Conservation (phyloP, 1,140 invertebrate species). For the Limonius californicus region DNA sequence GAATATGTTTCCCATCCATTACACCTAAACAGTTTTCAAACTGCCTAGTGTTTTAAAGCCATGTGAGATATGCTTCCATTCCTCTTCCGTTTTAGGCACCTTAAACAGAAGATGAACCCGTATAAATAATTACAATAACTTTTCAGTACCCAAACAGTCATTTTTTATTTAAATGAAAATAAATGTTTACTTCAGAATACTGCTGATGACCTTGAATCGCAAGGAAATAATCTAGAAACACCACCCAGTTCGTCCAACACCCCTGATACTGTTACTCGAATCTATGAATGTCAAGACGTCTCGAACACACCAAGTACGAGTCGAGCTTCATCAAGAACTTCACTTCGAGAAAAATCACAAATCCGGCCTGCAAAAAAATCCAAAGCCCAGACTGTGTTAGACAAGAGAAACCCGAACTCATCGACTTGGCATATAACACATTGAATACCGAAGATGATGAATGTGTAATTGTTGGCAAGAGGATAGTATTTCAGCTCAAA, state of each 20-base stretch:
- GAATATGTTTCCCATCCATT: constrained; percentile 18
- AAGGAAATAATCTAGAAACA: background rate
- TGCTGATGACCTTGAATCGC: too few species aligned
- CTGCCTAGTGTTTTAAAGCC: constrained; percentile 19
- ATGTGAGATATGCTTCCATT: background rate
- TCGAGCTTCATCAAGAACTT: background rate
- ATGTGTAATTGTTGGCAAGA: constrained; percentile 22
- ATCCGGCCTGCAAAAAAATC: too few species aligned
- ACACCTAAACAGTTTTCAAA: constrained; percentile 19
- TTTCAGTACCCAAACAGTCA: background rate
- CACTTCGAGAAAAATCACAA: too few species aligned
- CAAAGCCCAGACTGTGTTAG: too few species aligned
- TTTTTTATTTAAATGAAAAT: background rate
- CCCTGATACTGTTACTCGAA: too few species aligned
- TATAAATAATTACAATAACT: background rate
- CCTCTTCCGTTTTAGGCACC: background rate
- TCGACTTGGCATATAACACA: background rate
- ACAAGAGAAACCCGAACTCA: background rate
- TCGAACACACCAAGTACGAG: background rate
- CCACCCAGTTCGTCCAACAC: background rate
- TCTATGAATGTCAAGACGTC: too few species aligned
- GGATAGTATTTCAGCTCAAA: constrained; percentile 25
- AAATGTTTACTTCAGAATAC: too few species aligned
- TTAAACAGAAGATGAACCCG: background rate
- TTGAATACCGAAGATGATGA: constrained; percentile 5